Evolutionary conservation across 64 coral and sea anemone genomes (phyloP), one percentile per base, ranked within the genome.

Genomic region (Montipora capricornis): DNA sequence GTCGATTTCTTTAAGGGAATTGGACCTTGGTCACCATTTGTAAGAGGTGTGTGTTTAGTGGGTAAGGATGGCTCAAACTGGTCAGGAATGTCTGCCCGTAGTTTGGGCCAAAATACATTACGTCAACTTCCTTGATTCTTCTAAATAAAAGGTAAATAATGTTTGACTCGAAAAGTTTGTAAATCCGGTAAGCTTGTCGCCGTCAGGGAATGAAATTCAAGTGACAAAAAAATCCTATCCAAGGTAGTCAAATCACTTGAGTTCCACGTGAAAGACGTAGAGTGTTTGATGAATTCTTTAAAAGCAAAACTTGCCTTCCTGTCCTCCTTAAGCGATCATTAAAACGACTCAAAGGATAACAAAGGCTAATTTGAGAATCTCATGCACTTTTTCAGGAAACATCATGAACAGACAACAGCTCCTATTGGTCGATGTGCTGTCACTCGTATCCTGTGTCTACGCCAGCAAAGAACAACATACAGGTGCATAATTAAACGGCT

Each of bases 371-470:
- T 47, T 55, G 2, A 17, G 19, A 46, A 8, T 50, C 6, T 78
- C 46, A 57, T 57, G 6, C 53, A 57, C 10, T 78, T 78, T 78
- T 19, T 16, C 19, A 48, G 80, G 22, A 82, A 10, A 44, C 57
- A 20, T 4, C 9, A 86, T 86, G 82, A 45, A 86, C 66, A 47
- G 82, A 86, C 64, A 64, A 70, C 82, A 86, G 64, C 82, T 86
- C 46, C n/a, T 73, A 51, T 73, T 86, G 64, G 82, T 46, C 68
- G 82, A 44, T 73, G 17, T 86, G 82, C 82, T 86, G 82, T 86
- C 82, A 86, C 20, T 86, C 62, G 71, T 64, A 19, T 50, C 13
- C 82, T 73, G 46, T 24, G 82, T 50, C 17, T 86, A 73, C 19
- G 82, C 82, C 46, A 45, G 51, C 0, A 60, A 86, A 15, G 57